A percentile compares a stretch with the other conserved stretches of the same genome.
These are phyloP conservation scores for Drosophila kanapiae DNA, from an alignment of 1,140 invertebrate genomes.

Conservation along the genomic window DNA sequence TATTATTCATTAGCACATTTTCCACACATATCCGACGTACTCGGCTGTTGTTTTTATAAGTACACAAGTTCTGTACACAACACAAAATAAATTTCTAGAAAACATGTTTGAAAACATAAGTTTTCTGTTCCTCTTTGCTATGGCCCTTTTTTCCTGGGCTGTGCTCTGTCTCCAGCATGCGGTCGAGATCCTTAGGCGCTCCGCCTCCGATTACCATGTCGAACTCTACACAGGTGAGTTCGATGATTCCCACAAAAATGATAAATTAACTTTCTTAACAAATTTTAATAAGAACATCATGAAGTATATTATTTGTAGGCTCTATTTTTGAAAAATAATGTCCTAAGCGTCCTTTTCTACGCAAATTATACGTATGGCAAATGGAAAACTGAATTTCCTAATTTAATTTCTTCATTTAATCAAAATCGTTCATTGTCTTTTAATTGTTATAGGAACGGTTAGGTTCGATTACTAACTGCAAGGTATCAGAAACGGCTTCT, in stretches of 20 bases:
- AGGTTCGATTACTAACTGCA: too few species aligned
- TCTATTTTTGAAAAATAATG: too few species aligned
- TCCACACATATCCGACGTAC: constrained; percentile 7
- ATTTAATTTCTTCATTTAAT: too few species aligned
- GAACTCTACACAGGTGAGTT: constrained; percentile 59
- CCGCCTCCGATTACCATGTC: constrained; percentile 30
- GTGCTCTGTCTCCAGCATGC: constrained; percentile 55
- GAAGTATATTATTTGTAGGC: background rate
- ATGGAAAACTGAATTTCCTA: too few species aligned
- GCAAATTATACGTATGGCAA: too few species aligned
- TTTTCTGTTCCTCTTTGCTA: constrained; percentile 53
- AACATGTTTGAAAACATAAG: constrained; percentile 70
- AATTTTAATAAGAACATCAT: background rate
- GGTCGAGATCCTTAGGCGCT: constrained; percentile 26
- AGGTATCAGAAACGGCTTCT: too few species aligned
- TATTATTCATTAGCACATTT: constrained; percentile 5
- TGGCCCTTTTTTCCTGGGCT: constrained; percentile 60
- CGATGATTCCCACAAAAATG: background rate
- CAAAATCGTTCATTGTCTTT: too few species aligned
- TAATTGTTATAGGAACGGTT: too few species aligned
- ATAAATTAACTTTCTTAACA: background rate
- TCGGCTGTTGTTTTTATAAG: constrained; percentile 33
- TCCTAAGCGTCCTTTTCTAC: too few species aligned
- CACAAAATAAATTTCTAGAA: constrained; percentile 18
- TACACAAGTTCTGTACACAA: constrained; percentile 7